These are phyloP conservation scores for Gari tellinella DNA, from an alignment of 2,888 invertebrate genomes.

Conservation along the genomic window DNA sequence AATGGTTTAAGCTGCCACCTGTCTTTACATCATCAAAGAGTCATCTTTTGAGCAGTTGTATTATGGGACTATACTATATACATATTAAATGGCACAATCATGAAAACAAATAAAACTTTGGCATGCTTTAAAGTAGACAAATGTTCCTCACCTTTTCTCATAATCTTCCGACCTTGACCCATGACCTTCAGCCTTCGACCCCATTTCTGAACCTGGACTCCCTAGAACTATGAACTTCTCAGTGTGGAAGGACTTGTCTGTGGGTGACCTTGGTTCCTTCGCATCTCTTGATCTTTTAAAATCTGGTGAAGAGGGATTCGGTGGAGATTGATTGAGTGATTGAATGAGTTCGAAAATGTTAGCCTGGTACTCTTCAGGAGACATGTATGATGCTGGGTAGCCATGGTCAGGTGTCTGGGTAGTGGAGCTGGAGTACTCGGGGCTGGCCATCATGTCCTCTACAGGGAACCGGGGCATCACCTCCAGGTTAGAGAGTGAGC, in stretches of 20 bases:
- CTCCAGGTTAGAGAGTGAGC: constrained; percentile 37
- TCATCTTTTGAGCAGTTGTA: no score
- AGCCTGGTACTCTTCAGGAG: constrained; percentile 62
- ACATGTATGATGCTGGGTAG: constrained; percentile 45
- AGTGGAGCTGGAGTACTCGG: constrained; percentile 36
- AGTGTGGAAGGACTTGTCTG: constrained; percentile 41
- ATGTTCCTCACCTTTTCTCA: constrained; percentile 46
- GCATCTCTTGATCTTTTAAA: constrained; percentile 36
- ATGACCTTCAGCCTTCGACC: constrained; percentile 17
- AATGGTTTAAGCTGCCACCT: no score
- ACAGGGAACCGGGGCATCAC: constrained; percentile 41
- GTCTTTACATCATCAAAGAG: no score
- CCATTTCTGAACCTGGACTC: constrained; percentile 17
- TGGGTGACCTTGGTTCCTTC: constrained; percentile 9
- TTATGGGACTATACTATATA: no score
- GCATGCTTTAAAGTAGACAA: no score
- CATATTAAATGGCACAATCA: no score
- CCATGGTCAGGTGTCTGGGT: constrained; percentile 36
- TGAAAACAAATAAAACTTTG: no score
- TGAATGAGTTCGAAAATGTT: constrained; percentile 60
- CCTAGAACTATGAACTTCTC: constrained; percentile 58
- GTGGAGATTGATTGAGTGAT: constrained; percentile 53
- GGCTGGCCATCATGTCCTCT: constrained; percentile 34
- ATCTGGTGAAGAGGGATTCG: constrained; percentile 56
- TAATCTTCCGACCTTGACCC: constrained; percentile 9